Evolutionary conservation across 2,888 invertebrate species (phyloP).

Genomic region (Enchytraeus crypticus): DNA sequence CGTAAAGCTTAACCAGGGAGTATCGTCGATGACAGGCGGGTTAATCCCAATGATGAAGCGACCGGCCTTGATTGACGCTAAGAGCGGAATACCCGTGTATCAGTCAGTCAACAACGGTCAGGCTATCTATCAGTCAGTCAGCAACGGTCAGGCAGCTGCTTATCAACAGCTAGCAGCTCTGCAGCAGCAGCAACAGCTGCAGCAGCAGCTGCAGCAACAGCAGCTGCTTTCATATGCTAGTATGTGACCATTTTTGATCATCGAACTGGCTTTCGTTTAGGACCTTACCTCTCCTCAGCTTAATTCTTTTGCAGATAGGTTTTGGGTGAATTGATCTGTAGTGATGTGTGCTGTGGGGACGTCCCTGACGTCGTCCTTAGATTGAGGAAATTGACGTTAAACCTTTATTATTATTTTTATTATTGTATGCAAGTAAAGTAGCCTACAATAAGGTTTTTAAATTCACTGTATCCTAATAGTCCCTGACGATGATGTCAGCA

Average conservation of each 20-base stretch:
- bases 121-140: neutral
- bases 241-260: neutral
- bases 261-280: too few relatives aligned
- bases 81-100: conserved; percentile 8
- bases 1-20: neutral
- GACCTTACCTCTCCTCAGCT: too few relatives aligned
- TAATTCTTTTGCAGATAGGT: too few relatives aligned
- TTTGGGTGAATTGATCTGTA: neutral
- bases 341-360: neutral
- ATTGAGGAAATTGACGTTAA: too few relatives aligned
- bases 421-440: too few relatives aligned
- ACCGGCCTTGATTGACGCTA: conserved; percentile 1
- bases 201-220: neutral
- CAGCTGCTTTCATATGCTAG: neutral
- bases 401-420: too few relatives aligned
- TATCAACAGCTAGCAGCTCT: neutral
- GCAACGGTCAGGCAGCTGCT: neutral
- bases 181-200: neutral
- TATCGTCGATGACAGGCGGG: neutral
- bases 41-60: conserved; percentile 1
- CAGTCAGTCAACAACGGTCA: neutral
- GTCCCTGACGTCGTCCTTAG: neutral
- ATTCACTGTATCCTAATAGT: too few relatives aligned
- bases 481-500: too few relatives aligned
- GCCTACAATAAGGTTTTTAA: too few relatives aligned